These are phyloP conservation scores for Sturnira hondurensis DNA, from an alignment of 2,113 vertebrate species.

Conservation along the genomic window DNA sequence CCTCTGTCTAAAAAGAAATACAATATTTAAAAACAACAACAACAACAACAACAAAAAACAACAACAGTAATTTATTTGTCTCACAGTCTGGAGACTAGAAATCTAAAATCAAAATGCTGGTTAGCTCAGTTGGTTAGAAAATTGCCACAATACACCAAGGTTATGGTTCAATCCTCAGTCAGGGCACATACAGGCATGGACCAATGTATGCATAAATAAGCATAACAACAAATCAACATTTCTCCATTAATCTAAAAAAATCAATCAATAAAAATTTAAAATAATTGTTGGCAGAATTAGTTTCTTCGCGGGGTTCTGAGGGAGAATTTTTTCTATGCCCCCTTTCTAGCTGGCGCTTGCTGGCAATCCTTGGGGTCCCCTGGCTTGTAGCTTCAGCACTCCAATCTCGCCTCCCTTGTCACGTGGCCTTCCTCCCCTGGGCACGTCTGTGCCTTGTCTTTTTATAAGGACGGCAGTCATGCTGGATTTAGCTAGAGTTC, in stretches of 20 bases:
- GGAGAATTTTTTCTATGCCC: neutral
- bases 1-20: too few relatives aligned
- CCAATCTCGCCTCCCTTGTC: neutral
- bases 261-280: neutral
- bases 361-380: neutral
- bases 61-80: neutral
- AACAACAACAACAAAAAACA: too few relatives aligned
- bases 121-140: too few relatives aligned
- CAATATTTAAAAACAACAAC: too few relatives aligned
- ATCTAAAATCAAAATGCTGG: neutral
- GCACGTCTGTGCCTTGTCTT: neutral
- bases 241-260: too few relatives aligned
- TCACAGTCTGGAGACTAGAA: neutral
- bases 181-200: too few relatives aligned
- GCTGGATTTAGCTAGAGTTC: neutral
- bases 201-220: too few relatives aligned
- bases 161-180: too few relatives aligned
- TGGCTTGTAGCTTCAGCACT: neutral
- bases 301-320: neutral
- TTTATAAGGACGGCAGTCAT: neutral
- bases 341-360: neutral
- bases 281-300: neutral
- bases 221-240: too few relatives aligned
- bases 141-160: too few relatives aligned
- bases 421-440: neutral